Evolutionary conservation across 2,888 invertebrate species (phyloP).

Genomic region (Colletes collaris): DNA sequence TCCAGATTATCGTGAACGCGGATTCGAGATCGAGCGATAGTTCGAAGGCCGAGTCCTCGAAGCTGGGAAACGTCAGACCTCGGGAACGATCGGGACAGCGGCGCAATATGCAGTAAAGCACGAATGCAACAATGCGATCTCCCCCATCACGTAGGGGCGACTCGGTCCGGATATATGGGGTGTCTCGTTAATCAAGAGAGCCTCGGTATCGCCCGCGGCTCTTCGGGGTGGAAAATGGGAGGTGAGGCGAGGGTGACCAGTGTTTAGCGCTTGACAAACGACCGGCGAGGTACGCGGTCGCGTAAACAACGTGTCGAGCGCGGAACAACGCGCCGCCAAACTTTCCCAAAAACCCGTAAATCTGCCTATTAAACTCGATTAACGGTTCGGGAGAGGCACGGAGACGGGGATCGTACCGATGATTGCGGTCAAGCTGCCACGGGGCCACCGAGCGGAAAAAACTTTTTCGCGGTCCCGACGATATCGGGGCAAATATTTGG

Average conservation of each 20-base stretch:
- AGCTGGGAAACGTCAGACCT: constrained; percentile 17
- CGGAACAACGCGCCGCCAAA: constrained; percentile 31
- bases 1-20: too few relatives aligned
- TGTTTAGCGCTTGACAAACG: constrained; percentile 82
- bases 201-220: constrained; percentile 73
- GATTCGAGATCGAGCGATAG: too few relatives aligned
- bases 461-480: background rate
- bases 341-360: constrained; percentile 60
- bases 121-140: constrained; percentile 76
- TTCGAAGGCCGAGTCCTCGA: too few relatives aligned
- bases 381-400: constrained; percentile 58
- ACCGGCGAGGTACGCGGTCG: constrained; percentile 70
- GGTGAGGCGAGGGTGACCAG: constrained; percentile 68
- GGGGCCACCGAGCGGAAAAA: background rate
- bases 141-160: constrained; percentile 17
- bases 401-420: background rate
- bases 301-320: constrained; percentile 73
- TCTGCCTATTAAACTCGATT: constrained; percentile 69
- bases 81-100: constrained; percentile 30
- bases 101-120: constrained; percentile 79
- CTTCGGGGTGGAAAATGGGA: constrained; percentile 62
- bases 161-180: constrained; percentile 69
- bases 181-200: constrained; percentile 81
- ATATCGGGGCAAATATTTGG: constrained; percentile 5
- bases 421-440: constrained; percentile 14